Evolutionary conservation across 2,113 vertebrate genomes (phyloP).

Genomic region (Dascyllus trimaculatus): DNA sequence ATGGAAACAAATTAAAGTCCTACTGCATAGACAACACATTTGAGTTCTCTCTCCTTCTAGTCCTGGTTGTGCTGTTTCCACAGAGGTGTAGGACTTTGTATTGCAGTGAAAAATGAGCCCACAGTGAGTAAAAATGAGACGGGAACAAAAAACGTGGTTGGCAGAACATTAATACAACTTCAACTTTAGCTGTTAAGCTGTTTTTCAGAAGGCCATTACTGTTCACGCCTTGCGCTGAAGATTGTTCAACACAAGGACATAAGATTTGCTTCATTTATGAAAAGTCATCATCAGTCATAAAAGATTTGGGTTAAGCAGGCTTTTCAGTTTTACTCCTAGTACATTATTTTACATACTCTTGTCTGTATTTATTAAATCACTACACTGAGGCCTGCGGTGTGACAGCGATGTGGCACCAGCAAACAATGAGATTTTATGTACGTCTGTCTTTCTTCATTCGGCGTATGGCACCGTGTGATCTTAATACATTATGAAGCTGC

Average conservation of each 20-base stretch:
- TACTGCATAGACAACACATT: too few relatives aligned
- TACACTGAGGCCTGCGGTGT: background rate
- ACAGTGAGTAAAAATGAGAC: too few relatives aligned
- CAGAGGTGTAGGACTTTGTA: too few relatives aligned
- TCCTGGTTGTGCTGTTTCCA: too few relatives aligned
- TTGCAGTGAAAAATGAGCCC: too few relatives aligned
- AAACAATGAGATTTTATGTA: conserved; percentile 25
- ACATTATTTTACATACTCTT: background rate
- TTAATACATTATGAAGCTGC: conserved; percentile 55
- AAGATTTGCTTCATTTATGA: background rate
- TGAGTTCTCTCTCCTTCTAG: too few relatives aligned
- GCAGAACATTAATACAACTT: too few relatives aligned
- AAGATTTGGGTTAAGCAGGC: too few relatives aligned
- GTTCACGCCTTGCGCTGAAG: background rate
- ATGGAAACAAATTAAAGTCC: too few relatives aligned
- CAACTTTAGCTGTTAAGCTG: too few relatives aligned
- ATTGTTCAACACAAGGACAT: background rate
- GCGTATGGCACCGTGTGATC: conserved; percentile 6
- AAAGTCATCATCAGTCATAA: too few relatives aligned
- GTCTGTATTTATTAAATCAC: conserved; percentile 17
- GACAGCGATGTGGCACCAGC: conserved; percentile 16
- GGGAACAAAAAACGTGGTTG: too few relatives aligned
- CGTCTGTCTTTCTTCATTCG: conserved; percentile 29
- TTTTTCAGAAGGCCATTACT: background rate
- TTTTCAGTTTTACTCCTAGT: background rate